These are phyloP conservation scores for Himalopsyche japonica DNA, from an alignment of 2,888 invertebrate species.

Conservation along the genomic window DNA sequence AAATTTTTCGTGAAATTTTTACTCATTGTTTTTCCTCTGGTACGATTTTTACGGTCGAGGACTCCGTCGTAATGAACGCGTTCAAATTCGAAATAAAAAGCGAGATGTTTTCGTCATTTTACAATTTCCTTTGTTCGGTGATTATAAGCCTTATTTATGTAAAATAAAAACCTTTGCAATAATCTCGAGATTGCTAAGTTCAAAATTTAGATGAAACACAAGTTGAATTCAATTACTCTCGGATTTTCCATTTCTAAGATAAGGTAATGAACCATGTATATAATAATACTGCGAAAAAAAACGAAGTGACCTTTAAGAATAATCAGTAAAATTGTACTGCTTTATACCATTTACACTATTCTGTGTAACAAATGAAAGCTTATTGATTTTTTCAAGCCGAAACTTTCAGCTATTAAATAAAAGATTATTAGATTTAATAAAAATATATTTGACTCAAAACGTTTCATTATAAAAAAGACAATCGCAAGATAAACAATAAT, in stretches of 20 bases:
- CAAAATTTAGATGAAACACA: not conserved
- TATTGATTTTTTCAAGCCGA: too few relatives aligned
- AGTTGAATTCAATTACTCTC: not conserved
- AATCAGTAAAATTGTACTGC: too few relatives aligned
- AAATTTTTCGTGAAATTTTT: not conserved
- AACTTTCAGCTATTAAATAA: too few relatives aligned
- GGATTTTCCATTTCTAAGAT: not conserved
- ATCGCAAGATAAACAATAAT: too few relatives aligned
- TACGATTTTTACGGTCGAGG: not conserved
- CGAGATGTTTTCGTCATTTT: not conserved
- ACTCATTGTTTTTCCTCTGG: not conserved
- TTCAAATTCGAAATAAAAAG: not conserved
- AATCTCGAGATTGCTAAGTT: not conserved
- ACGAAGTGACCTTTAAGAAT: too few relatives aligned
- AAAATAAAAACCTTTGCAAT: not conserved
- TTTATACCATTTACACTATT: too few relatives aligned
- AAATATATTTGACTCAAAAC: too few relatives aligned
- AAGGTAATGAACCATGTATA: not conserved
- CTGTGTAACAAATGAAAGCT: too few relatives aligned
- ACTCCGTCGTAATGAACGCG: not conserved
- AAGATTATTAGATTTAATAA: too few relatives aligned
- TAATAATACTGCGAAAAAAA: not conserved
- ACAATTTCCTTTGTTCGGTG: not conserved
- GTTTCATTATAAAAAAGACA: too few relatives aligned
- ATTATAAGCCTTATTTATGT: not conserved